Conservation (phyloP, 2,888 invertebrate genomes). For the Macrophya alboannulata region DNA sequence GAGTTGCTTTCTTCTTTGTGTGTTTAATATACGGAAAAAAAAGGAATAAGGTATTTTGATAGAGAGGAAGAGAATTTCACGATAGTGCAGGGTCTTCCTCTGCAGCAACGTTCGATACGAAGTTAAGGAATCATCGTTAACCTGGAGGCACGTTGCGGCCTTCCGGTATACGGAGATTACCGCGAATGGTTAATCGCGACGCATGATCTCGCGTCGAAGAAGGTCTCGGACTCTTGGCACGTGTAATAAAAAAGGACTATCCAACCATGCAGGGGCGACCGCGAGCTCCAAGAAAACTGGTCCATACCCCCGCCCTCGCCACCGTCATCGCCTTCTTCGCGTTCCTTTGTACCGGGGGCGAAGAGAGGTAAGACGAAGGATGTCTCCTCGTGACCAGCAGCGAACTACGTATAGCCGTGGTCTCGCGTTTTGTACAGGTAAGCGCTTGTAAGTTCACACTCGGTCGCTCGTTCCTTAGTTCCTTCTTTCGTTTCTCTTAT, state of each 20-base stretch:
- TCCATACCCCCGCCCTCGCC: constrained; percentile 52
- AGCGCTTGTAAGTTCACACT: constrained; percentile 59
- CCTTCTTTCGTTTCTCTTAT: constrained; percentile 33
- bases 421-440: constrained; percentile 53
- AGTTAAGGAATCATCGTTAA: neutral
- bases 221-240: constrained; percentile 41
- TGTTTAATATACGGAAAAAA: neutral
- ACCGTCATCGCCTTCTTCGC: constrained; percentile 60
- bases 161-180: constrained; percentile 50
- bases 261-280: neutral
- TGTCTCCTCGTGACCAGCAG: constrained; percentile 53
- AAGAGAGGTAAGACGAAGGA: constrained; percentile 48
- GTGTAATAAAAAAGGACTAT: constrained; percentile 54
- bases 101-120: neutral
- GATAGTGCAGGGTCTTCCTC: neutral
- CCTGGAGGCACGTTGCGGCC: constrained; percentile 3
- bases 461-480: constrained; percentile 40
- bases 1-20: neutral
- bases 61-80: neutral
- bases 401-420: constrained; percentile 30
- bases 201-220: constrained; percentile 52
- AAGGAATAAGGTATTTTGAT: neutral
- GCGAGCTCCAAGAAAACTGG: constrained; percentile 46
- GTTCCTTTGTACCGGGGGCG: constrained; percentile 34
- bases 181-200: constrained; percentile 48